Conservation (phyloP, 2,797 vertebrate species). For the Takifugu ocellatus region DNA sequence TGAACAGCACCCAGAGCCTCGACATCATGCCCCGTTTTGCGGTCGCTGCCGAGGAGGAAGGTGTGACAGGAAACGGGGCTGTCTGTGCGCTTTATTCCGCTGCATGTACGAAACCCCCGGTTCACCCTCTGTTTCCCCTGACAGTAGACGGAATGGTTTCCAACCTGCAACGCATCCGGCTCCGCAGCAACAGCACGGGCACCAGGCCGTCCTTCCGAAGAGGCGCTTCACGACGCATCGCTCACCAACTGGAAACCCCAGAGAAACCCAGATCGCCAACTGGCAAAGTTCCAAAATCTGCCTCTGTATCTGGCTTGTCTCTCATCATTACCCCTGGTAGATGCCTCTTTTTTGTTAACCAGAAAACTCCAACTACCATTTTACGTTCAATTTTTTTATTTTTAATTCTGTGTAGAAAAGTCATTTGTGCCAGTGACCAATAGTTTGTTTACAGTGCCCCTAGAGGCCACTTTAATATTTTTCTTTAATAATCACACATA, state of each 20-base stretch:
- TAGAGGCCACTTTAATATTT: conserved; percentile 26
- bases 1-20: conserved; percentile 83
- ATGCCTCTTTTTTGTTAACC: neutral
- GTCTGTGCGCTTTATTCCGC: neutral
- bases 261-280: conserved; percentile 73
- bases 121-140: neutral
- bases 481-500: neutral
- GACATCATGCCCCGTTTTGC: conserved; percentile 87
- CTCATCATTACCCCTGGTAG: conserved; percentile 88
- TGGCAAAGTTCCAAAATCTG: conserved; percentile 86
- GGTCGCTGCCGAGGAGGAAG: conserved; percentile 87
- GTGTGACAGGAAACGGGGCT: conserved; percentile 33
- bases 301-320: conserved; percentile 87
- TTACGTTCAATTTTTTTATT: neutral
- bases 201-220: conserved; percentile 80
- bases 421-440: neutral
- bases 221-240: conserved; percentile 74
- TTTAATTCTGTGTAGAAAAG: too few relatives aligned
- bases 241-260: conserved; percentile 71
- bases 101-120: too few relatives aligned
- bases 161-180: conserved; percentile 82
- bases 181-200: conserved; percentile 90
- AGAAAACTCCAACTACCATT: neutral
- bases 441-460: conserved; percentile 52
- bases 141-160: conserved; percentile 65